A percentile compares a stretch with the other conserved stretches of the same genome.
Conservation (phyloP, 2,113 vertebrate genomes). For the Siniperca knerii region DNA sequence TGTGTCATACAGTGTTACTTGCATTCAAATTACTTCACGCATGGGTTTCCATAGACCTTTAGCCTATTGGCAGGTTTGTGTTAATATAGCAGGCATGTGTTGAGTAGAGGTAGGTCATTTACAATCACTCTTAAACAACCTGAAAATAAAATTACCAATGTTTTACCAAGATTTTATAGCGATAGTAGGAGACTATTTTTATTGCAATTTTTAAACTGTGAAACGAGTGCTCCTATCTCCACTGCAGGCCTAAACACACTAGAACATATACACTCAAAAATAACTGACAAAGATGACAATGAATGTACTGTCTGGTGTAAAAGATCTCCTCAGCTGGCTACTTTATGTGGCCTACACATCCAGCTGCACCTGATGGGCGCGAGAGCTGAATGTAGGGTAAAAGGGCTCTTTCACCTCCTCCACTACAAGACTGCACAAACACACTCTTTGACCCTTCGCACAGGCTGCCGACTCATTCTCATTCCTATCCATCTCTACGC, state of each 20-base stretch:
- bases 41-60: conserved; percentile 23
- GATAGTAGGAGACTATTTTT: neutral
- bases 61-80: conserved; percentile 2
- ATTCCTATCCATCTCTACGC: conserved; percentile 65
- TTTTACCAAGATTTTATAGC: neutral
- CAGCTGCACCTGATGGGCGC: conserved; percentile 72
- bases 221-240: neutral
- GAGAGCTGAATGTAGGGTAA: conserved; percentile 33
- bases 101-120: neutral
- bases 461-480: conserved; percentile 72
- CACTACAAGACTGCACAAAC: conserved; percentile 64
- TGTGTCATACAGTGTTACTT: neutral
- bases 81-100: conserved; percentile 4
- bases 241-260: neutral
- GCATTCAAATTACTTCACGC: conserved; percentile 25
- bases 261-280: neutral
- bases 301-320: neutral
- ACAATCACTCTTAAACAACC: neutral
- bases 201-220: neutral
- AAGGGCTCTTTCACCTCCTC: conserved; percentile 74
- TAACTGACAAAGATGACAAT: neutral
- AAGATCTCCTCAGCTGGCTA: neutral
- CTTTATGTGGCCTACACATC: conserved; percentile 13
- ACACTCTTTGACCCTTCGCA: conserved; percentile 70
- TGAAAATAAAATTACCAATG: neutral